Conservation (phyloP, 2,888 invertebrate species). For the Neoaliturus tenellus region DNA sequence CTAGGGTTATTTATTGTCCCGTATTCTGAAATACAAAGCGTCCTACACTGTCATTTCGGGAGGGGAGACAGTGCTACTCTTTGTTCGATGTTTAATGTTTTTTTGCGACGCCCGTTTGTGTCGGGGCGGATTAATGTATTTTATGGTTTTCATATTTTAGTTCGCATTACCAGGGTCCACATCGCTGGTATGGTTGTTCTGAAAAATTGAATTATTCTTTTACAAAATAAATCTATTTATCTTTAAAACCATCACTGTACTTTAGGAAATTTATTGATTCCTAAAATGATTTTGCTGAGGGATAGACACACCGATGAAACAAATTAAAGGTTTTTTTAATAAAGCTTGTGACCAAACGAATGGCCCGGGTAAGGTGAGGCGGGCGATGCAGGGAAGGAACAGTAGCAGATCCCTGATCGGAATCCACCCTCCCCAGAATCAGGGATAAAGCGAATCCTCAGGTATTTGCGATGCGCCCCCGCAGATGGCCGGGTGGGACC, state of each 20-base stretch:
- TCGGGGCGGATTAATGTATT: constrained; percentile 23
- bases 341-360: too few relatives aligned
- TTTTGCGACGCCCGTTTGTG: constrained; percentile 9
- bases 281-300: background rate
- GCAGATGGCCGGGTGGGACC: constrained; percentile 25
- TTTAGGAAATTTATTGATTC: too few relatives aligned
- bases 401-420: background rate
- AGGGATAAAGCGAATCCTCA: background rate
- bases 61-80: background rate
- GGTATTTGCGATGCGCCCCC: constrained; percentile 9
- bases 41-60: background rate
- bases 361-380: too few relatives aligned
- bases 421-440: background rate
- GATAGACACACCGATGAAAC: too few relatives aligned
- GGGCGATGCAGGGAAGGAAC: constrained; percentile 30
- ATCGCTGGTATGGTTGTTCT: background rate
- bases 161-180: background rate
- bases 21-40: constrained; percentile 44
- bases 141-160: constrained; percentile 43
- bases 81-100: constrained; percentile 46
- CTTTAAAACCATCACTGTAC: too few relatives aligned
- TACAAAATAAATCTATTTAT: too few relatives aligned
- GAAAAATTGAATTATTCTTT: background rate
- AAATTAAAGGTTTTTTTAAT: too few relatives aligned
- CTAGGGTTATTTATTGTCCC: constrained; percentile 45